A percentile compares a stretch with the other conserved stretches of the same genome.
Evolutionary conservation across 2,797 vertebrate genomes (phyloP).

Genomic region (Liparis tanakae): DNA sequence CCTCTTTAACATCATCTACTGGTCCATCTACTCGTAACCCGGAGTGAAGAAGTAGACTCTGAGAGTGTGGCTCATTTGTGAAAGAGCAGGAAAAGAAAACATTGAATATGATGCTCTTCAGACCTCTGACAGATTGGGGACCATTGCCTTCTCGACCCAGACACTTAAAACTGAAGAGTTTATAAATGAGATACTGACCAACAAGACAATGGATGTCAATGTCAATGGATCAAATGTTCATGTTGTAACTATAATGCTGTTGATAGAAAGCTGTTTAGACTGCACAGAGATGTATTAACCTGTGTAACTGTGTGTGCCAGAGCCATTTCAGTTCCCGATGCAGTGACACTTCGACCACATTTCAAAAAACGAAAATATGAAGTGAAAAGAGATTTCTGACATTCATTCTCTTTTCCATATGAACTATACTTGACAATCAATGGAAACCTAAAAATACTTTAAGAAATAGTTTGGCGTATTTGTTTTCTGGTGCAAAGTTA

Average conservation of each 20-base stretch:
- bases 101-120: slow-evolving; percentile 35
- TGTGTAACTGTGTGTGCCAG: not conserved
- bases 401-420: not conserved
- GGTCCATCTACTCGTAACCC: slow-evolving; percentile 93
- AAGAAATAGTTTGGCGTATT: not conserved
- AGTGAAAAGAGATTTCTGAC: slow-evolving; percentile 20
- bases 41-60: slow-evolving; percentile 8
- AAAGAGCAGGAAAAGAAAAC: slow-evolving; percentile 18
- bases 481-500: slow-evolving; percentile 1
- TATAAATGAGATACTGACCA: slow-evolving; percentile 27
- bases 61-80: slow-evolving; percentile 22
- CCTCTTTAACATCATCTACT: slow-evolving; percentile 98
- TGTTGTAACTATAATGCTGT: slow-evolving; percentile 34
- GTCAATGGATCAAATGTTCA: slow-evolving; percentile 38
- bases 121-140: slow-evolving; percentile 53
- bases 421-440: slow-evolving; percentile 49
- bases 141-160: slow-evolving; percentile 76
- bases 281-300: slow-evolving; percentile 14
- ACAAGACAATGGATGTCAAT: not conserved
- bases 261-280: slow-evolving; percentile 26
- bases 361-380: slow-evolving; percentile 15
- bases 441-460: slow-evolving; percentile 6
- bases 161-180: slow-evolving; percentile 65
- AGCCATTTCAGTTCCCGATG: slow-evolving; percentile 32
- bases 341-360: slow-evolving; percentile 36